Conservation (phyloP, 2,797 vertebrate genomes). For the Loris lydekkerianus region DNA sequence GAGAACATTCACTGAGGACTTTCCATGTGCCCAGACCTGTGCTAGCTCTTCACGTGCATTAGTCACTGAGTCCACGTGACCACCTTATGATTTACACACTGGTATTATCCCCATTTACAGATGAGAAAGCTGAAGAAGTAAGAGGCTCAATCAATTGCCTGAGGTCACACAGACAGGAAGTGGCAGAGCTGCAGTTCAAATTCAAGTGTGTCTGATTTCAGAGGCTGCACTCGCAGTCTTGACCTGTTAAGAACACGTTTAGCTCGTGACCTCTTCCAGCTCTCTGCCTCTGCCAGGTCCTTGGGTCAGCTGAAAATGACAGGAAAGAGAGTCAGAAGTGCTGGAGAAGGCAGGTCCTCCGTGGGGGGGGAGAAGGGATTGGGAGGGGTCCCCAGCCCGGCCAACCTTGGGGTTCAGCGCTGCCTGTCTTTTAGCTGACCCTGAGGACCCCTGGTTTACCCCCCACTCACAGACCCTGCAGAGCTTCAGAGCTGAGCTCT, state of each 20-base stretch:
- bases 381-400: too few species aligned
- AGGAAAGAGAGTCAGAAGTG: fast-evolving
- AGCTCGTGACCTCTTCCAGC: not conserved
- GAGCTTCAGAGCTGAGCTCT: not conserved
- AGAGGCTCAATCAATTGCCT: not conserved
- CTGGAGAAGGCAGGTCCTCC: too few species aligned
- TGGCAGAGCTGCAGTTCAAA: not conserved
- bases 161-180: not conserved
- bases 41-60: not conserved
- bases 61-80: fast-evolving
- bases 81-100: not conserved
- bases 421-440: not conserved
- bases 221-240: not conserved
- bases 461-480: not conserved
- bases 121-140: not conserved
- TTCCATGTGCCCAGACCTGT: not conserved
- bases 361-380: too few species aligned
- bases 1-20: not conserved
- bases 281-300: not conserved
- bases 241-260: not conserved
- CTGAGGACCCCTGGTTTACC: not conserved
- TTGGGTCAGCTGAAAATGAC: not conserved
- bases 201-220: not conserved
- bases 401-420: fast-evolving
- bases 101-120: not conserved